Conservation (phyloP, 2,888 invertebrate genomes). For the Sisyra terminalis region DNA sequence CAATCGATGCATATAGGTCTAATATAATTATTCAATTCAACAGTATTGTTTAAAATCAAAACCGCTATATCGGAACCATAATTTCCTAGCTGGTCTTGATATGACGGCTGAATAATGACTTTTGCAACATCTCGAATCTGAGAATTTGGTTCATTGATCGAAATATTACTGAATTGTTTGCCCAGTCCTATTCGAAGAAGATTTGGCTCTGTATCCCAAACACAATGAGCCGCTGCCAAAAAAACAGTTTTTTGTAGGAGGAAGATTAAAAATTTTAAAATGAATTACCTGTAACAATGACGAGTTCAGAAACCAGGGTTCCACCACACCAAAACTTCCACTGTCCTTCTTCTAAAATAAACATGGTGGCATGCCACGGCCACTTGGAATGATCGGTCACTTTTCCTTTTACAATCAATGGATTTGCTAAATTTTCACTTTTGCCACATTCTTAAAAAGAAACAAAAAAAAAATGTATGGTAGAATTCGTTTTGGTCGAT, state of each 20-base stretch:
- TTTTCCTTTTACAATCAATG: conserved; percentile 27
- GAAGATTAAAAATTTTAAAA: neutral
- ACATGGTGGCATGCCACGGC: conserved; percentile 41
- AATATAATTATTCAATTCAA: conserved; percentile 26
- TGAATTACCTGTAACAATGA: conserved; percentile 22
- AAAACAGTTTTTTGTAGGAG: neutral
- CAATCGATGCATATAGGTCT: conserved; percentile 34
- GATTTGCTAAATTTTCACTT: conserved; percentile 18
- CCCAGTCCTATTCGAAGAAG: conserved; percentile 23
- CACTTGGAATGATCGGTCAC: conserved; percentile 23
- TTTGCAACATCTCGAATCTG: conserved; percentile 24
- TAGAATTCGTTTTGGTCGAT: too few species aligned
- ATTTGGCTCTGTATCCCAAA: conserved; percentile 22
- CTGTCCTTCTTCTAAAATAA: conserved; percentile 23
- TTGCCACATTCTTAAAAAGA: conserved; percentile 23
- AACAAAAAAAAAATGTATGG: too few species aligned
- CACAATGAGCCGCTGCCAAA: conserved; percentile 26
- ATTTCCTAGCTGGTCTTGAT: conserved; percentile 31
- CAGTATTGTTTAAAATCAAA: conserved; percentile 25
- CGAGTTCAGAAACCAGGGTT: conserved; percentile 29
- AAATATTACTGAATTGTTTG: conserved; percentile 22
- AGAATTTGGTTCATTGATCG: conserved; percentile 16
- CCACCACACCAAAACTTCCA: conserved; percentile 38
- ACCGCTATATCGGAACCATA: conserved; percentile 40
- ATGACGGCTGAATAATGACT: conserved; percentile 27